These are phyloP conservation scores for Magallana ariakensis DNA, from an alignment of 1,140 invertebrate genomes.

Conservation along the genomic window DNA sequence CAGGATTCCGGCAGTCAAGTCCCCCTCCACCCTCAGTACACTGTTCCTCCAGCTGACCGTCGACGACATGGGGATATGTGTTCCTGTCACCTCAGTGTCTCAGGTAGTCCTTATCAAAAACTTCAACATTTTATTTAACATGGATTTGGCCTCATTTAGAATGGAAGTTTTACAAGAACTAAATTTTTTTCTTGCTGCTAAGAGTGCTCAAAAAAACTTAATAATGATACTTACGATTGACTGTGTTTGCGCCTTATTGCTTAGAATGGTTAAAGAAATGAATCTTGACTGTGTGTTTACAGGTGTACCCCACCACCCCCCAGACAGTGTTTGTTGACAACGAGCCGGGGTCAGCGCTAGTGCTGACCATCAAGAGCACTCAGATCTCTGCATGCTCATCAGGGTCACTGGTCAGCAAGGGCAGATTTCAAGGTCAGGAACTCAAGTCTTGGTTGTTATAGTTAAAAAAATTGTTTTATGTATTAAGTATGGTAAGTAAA, in stretches of 20 bases:
- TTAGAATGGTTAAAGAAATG: too few relatives aligned
- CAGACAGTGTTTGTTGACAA: conserved; percentile 64
- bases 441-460: too few relatives aligned
- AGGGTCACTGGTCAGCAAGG: conserved; percentile 89
- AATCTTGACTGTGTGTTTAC: too few relatives aligned
- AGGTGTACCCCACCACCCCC: conserved; percentile 47
- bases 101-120: neutral
- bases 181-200: too few relatives aligned
- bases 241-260: too few relatives aligned
- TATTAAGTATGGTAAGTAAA: too few relatives aligned
- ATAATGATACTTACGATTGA: too few relatives aligned
- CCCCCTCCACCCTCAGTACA: conserved; percentile 86
- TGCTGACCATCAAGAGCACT: conserved; percentile 95
- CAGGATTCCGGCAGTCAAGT: conserved; percentile 69
- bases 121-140: too few relatives aligned
- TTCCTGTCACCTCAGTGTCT: conserved; percentile 86
- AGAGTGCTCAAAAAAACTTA: too few relatives aligned
- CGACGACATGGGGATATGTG: conserved; percentile 97
- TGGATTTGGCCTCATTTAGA: too few relatives aligned
- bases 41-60: conserved; percentile 96
- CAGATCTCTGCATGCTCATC: conserved; percentile 94
- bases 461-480: too few relatives aligned
- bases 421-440: conserved; percentile 80
- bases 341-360: conserved; percentile 90
- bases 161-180: too few relatives aligned